These are phyloP conservation scores for Telmatherina bonti DNA, from an alignment of 2,797 vertebrate genomes.

Conservation along the genomic window DNA sequence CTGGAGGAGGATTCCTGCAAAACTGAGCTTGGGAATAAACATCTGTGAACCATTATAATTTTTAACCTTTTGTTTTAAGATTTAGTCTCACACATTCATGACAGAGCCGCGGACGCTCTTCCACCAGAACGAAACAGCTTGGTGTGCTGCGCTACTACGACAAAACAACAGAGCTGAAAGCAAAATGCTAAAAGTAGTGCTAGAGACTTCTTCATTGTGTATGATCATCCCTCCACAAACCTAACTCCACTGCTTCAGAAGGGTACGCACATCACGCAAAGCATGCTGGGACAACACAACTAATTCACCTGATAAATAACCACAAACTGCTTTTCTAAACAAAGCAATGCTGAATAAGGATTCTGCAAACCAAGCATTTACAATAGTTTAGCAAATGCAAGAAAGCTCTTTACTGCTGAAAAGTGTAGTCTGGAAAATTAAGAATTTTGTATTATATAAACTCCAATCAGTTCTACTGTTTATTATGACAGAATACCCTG, in stretches of 20 bases:
- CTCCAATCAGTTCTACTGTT: slow-evolving; percentile 10
- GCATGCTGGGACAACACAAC: background rate
- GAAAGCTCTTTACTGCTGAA: background rate
- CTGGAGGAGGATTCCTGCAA: slow-evolving; percentile 33
- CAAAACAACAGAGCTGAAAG: slow-evolving; percentile 21
- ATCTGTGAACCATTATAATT: slow-evolving; percentile 29
- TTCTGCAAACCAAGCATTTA: background rate
- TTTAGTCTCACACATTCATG: slow-evolving; percentile 29
- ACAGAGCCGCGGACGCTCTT: slow-evolving; percentile 14
- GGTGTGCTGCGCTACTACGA: slow-evolving; percentile 9
- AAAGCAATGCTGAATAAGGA: background rate
- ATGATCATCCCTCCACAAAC: slow-evolving; percentile 5
- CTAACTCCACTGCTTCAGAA: slow-evolving; percentile 7
- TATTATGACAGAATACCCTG: slow-evolving; percentile 13
- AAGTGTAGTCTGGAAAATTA: background rate
- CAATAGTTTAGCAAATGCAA: background rate
- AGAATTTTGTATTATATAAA: slow-evolving; percentile 13
- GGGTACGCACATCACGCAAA: background rate
- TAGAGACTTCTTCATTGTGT: background rate
- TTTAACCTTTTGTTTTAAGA: slow-evolving; percentile 37
- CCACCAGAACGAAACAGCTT: slow-evolving; percentile 16
- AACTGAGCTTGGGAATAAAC: slow-evolving; percentile 36
- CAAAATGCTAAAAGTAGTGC: slow-evolving; percentile 15
- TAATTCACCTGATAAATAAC: slow-evolving; percentile 14
- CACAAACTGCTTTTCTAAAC: background rate